Base-by-base conservation (phyloP, 1,140 invertebrate genomes). In the Diabrotica undecimpunctata region DNA sequence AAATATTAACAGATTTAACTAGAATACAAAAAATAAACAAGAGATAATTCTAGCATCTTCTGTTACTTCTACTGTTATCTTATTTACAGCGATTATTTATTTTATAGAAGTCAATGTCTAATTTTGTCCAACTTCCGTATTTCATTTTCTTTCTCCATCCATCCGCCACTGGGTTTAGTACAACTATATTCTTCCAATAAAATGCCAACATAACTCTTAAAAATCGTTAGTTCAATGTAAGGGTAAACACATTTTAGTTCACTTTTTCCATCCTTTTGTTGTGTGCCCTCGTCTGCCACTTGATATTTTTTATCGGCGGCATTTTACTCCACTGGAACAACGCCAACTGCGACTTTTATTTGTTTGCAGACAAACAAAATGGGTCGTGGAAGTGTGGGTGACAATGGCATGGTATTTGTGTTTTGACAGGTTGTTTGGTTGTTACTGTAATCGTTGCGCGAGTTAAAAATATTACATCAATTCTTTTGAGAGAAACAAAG, bases 221-320 rank as follows among this genome's bases (percentile, higher is more conserved):
- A 51, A 61, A 61, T 52, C 59, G 50, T 61, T 61, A 61, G 59
- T 61, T 51, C 12, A 61, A 61, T 61, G 59, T 50, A 61, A 53
- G 59, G 46, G 59, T 61, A 61, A 61, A 61, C 59, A 61, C 59
- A 61, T 61, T 61, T 61, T 53, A 61, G 50, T 39, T 11, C 46
- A 36, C 41, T 50, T 37, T 51, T 39, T 12, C 41, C 50, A 35
- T 61, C 35, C 46, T 61, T 61, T 61, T 35, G 12, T 52, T 52
- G 12, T 51, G n/a, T 9, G 12, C 46, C 25, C 36, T 7, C 59
- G 25, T 25, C 46, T 11, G 41, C 25, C 25, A 50, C 25, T 61
- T 35, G 41, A 58, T 58, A 58, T 37, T 58, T 58, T 58, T 58
- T 58, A 58, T 58, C 36, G 56, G 56, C 36, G 12, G 56, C 38